A percentile compares a stretch with the other conserved stretches of the same genome.
These are phyloP conservation scores for Triplophysa bombifrons DNA, from an alignment of 2,797 vertebrate genomes.

Conservation along the genomic window DNA sequence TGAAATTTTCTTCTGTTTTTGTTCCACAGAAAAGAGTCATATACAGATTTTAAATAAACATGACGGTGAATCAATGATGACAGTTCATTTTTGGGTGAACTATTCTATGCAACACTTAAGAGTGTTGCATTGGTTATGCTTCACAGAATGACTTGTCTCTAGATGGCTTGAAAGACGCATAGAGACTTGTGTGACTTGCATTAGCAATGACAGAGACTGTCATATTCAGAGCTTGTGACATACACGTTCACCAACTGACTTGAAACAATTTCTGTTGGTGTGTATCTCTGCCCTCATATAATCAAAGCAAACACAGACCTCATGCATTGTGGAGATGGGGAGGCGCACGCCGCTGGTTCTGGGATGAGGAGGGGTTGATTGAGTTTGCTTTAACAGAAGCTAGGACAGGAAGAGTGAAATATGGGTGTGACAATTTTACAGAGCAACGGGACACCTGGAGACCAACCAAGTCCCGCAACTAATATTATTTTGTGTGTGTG, in stretches of 20 bases:
- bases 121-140: neutral
- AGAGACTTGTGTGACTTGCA: neutral
- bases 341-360: conserved; percentile 25
- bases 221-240: neutral
- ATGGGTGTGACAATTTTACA: conserved; percentile 62
- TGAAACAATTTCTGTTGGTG: conserved; percentile 10
- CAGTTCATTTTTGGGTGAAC: too few species aligned
- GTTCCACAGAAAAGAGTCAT: too few species aligned
- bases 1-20: too few species aligned
- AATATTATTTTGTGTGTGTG: conserved; percentile 55
- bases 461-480: conserved; percentile 54
- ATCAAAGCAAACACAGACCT: conserved; percentile 41
- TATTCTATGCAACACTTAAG: too few species aligned
- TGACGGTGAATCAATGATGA: too few species aligned
- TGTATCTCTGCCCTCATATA: conserved; percentile 17
- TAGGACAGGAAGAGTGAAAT: conserved; percentile 60
- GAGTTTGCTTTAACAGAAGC: conserved; percentile 59
- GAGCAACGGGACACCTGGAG: conserved; percentile 61
- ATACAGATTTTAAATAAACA: too few species aligned
- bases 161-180: neutral
- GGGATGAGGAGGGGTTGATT: conserved; percentile 55
- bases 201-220: neutral
- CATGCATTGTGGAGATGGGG: conserved; percentile 30
- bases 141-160: neutral
- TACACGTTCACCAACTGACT: conserved; percentile 7